Base-by-base conservation (phyloP, 2,113 vertebrate genomes). In the Ameiurus melas region DNA sequence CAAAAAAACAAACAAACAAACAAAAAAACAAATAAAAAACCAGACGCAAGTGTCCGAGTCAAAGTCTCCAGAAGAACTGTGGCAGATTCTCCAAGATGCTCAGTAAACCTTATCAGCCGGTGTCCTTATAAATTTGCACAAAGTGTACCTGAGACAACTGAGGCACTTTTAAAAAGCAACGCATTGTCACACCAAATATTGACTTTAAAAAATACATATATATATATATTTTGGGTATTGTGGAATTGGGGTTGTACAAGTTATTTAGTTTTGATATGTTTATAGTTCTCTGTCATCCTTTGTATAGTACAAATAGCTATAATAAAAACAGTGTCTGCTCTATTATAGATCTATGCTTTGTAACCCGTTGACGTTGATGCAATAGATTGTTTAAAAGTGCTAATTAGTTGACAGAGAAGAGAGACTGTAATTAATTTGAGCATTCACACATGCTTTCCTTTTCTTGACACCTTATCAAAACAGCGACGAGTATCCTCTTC, bases 341-440 rank as follows among this genome's bases (percentile, higher is more conserved):
- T 88, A 87, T 60, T 62, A 62, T 71, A 83, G 14, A 62, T 83
- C 78, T 85, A 78, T 70, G 53, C 75, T 64, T 30, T 83, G 70
- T 82, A 64, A n/a, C 64, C 78, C 47, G 27, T 82, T n/a, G 39
- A 36, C 68, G 27, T 9, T 64, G 62, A 83, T 83, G 36, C 86
- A 84, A 85, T 81, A 86, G 79, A 86, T 84, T 83, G 62, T 73
- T 57, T 79, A 70, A 86, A 84, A 57, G 88, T 30, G 55, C 71
- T 89, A 84, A 86, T 89, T 89, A 86, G 83, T 60, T 81, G 62
- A 57, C 81, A 57, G 80, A 86, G 86, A 33, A 85, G 36, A 83
- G 83, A 55, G 81, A 62, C 57, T 73, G 47, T 79, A 75, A 75
- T 87, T 85, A 57, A 57, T 70, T 84, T 84, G 22, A 43, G 53